Base-by-base conservation (phyloP, 2,113 vertebrate genomes). In the Crotalus viridis region DNA sequence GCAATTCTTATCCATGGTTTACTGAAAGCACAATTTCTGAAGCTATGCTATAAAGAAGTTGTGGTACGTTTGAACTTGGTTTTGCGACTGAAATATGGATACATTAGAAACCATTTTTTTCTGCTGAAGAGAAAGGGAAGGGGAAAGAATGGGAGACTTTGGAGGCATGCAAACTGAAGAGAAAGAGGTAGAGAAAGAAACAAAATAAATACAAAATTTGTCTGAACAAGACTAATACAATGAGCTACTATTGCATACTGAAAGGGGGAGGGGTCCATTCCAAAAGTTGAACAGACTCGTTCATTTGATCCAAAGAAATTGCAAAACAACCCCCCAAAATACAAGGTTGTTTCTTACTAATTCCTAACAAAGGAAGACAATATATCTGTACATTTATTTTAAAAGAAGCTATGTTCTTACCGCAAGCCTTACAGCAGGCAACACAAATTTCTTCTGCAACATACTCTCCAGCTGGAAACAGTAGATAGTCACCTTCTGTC, bases 401-500 rank as follows among this genome's bases (percentile, higher is more conserved):
- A 13, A 2, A 96, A 94, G 8, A 3, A 0, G 0, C 55, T 51
- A 39, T 55, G 52, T 55, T 98, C 98, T 98, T 95, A 99, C 99
- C 98, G 91, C 99, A 99, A 39, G 98, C 98, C 98, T 98, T 99
- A 92, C 99, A 99, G 90, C 99, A 99, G 92, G 95, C 96, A 93
- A 98, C 90, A 61, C 99, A 99, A 90, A 99, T 98, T 89, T 99
- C 99, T 97, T 99, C 99, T 8, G 98, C 98, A 85, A 98, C 95
- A 51, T 99, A 98, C 21, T 99, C 98, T 88, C 98, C 99, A 43
- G 97, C 54, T 90, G 98, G 98, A 97, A 98, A 99, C 0, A 95
- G 96, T 89, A 99, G 97, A 33, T 95, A 95, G 61, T 97, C 96
- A 87, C 94, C 95, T 61, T 96, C 98, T n/a, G 90, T 89, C 93